These are phyloP conservation scores for Setophaga coronata DNA, from an alignment of 2,113 vertebrate species.

Conservation along the genomic window DNA sequence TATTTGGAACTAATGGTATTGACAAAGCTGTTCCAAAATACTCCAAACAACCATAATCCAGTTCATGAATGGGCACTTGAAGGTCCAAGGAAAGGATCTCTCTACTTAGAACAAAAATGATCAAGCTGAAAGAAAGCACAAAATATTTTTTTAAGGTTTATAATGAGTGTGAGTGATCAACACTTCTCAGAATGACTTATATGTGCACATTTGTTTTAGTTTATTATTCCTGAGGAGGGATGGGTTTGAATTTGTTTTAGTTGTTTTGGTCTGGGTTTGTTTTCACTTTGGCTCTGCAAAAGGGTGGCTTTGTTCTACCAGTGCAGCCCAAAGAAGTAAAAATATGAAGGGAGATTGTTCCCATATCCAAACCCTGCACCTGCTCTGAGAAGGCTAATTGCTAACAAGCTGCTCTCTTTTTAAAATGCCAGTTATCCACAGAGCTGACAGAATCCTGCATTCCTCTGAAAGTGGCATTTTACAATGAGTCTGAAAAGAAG, in stretches of 20 bases:
- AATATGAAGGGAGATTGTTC: not conserved
- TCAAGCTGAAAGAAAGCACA: not conserved
- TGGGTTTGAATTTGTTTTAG: not conserved
- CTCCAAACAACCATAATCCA: not conserved
- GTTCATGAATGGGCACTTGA: not conserved
- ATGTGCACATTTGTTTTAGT: not conserved
- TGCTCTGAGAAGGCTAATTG: conserved; percentile 2
- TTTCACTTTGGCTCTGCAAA: not conserved
- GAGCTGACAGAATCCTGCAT: not conserved
- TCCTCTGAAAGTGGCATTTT: conserved; percentile 28
- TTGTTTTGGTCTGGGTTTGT: not conserved
- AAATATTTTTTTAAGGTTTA: not conserved
- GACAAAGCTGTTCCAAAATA: not conserved
- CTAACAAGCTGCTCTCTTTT: conserved; percentile 36
- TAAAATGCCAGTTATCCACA: not conserved
- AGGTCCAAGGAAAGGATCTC: not conserved
- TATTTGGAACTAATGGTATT: not conserved
- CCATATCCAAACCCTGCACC: not conserved
- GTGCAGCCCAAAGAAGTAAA: not conserved
- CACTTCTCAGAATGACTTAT: not conserved
- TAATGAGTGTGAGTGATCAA: not conserved
- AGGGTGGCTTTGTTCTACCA: not conserved
- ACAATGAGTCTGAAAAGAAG: conserved; percentile 7
- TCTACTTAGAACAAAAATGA: not conserved
- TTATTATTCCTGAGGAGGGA: not conserved